Evolutionary conservation across 2,113 vertebrate species (phyloP), one percentile per base, ranked within the genome.

Genomic region (Benitochromis conjunctus): DNA sequence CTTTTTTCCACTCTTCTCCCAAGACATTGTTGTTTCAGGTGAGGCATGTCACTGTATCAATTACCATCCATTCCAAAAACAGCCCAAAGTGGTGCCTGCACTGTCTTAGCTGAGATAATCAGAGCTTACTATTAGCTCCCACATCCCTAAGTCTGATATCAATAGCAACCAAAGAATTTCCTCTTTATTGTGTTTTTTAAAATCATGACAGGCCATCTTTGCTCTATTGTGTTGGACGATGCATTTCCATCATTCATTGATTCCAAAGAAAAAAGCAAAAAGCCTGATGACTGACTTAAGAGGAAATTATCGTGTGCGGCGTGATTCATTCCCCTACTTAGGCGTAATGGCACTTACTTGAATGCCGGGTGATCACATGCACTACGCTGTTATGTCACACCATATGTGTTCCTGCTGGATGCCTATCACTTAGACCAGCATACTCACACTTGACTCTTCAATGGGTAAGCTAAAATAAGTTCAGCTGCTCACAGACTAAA

Each of bases 251-350:
- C 53, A 16, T 87, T 87, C 84, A 89, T 29, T 76, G 74, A 89
- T 83, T 84, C 69, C 80, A 18, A 71, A 71, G 9, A 16, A 41
- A 26, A 9, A 10, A 66, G 5, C 74, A 80, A 91, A 83, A 77
- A 78, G 36, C 16, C 46, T 46, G 54, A 77, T 56, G 24, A 26
- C n/a, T 24, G 21, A 89, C 53, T 62, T 64, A 13, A 66, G 58
- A 81, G 81, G 62, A 93, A 93, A 93, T 86, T 34, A 89, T 55
- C 79, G 54, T 82, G 81, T 38, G 34, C 58, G 9, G 77, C 38
- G 14, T 94, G 92, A 93, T 82, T 94, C 66, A 91, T 82, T 81
- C 55, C 69, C 79, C 81, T 62, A 82, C 80, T 86, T 55, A 81
- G 74, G 36, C 46, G 79, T 87, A 89, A 90, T 74, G 86, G 85